Conservation (phyloP, 1,140 invertebrate genomes). For the Caerostris darwini region DNA sequence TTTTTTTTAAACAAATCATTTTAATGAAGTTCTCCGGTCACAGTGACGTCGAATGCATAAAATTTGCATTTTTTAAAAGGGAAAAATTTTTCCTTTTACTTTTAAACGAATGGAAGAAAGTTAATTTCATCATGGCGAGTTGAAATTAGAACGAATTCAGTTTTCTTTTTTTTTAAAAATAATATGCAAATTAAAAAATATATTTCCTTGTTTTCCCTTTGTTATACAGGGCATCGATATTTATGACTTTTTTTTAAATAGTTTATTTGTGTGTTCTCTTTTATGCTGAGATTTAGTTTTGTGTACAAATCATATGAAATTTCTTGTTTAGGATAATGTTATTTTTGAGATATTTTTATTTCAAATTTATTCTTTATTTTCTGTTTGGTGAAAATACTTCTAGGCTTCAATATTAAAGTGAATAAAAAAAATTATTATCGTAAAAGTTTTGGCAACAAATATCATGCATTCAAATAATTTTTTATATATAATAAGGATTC, state of each 20-base stretch:
- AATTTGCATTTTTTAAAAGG: slow-evolving; percentile 11
- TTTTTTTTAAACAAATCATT: slow-evolving; percentile 19
- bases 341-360: no score
- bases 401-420: no score
- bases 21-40: slow-evolving; percentile 8
- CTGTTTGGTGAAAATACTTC: no score
- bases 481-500: no score
- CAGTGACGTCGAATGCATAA: neutral
- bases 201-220: neutral
- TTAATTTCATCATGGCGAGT: neutral
- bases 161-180: neutral
- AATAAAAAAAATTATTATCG: no score
- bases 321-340: no score
- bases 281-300: no score
- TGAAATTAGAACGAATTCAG: slow-evolving; percentile 1
- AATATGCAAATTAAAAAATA: neutral
- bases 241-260: neutral
- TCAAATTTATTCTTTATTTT: no score
- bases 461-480: no score
- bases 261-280: no score
- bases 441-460: no score
- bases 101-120: neutral
- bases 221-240: neutral
- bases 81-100: neutral
- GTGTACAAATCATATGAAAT: no score